A percentile compares a stretch with the other conserved stretches of the same genome.
These are phyloP conservation scores for Marmota flaviventris DNA, from an alignment of 2,113 vertebrate genomes.

Conservation along the genomic window DNA sequence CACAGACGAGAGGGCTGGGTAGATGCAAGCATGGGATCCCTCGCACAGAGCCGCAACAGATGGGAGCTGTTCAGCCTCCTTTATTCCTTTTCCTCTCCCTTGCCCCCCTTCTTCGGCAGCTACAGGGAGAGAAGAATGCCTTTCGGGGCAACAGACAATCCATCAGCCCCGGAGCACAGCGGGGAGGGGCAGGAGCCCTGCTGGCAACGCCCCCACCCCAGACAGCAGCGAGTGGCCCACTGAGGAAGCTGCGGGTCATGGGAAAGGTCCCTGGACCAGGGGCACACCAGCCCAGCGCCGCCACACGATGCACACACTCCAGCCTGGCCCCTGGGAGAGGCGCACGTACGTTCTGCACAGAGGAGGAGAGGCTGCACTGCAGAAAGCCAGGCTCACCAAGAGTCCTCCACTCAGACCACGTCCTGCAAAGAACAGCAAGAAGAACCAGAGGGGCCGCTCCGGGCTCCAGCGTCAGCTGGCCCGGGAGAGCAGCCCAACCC, in stretches of 20 bases:
- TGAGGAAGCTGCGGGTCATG: constrained; percentile 89
- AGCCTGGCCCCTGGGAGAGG: constrained; percentile 87
- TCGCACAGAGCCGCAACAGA: constrained; percentile 83
- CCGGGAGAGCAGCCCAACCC: not conserved
- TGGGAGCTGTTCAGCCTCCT: constrained; percentile 83
- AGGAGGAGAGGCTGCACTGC: constrained; percentile 81
- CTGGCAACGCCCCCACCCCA: constrained; percentile 64
- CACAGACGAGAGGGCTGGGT: not conserved
- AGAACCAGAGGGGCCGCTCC: constrained; percentile 84
- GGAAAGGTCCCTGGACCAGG: constrained; percentile 90
- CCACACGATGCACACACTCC: constrained; percentile 88
- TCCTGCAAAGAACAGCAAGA: constrained; percentile 84
- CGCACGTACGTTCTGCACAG: constrained; percentile 87
- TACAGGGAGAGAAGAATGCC: constrained; percentile 42
- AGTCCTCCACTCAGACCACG: constrained; percentile 87
- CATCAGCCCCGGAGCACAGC: not conserved
- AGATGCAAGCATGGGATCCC: constrained; percentile 25
- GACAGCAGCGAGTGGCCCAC: constrained; percentile 89
- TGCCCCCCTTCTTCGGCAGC: constrained; percentile 59
- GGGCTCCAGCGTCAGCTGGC: constrained; percentile 79
- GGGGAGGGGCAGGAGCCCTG: not conserved
- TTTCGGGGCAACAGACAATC: not conserved
- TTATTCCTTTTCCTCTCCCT: constrained; percentile 42
- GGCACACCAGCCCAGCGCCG: constrained; percentile 89
- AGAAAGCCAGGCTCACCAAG: constrained; percentile 80